Evolutionary conservation across 64 coral and sea anemone genomes (phyloP), one percentile per base, ranked within the genome.

Genomic region (Orbicella faveolata): DNA sequence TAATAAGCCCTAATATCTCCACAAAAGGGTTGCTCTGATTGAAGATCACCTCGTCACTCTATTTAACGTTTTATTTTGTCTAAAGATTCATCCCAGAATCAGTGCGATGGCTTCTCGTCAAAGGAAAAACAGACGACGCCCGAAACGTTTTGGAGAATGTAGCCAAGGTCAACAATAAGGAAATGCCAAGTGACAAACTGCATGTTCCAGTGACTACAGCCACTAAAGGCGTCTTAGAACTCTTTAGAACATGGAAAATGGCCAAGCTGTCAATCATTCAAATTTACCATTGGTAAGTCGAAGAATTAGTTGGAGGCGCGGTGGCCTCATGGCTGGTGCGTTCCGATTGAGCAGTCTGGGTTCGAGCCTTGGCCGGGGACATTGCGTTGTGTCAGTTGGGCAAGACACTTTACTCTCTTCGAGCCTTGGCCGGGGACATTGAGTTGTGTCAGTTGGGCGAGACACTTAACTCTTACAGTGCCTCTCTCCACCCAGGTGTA

Each of bases 71-170:
- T 1, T 68, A 34, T 41, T 65, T 75, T 73, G n/a, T 55, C 25
- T 34, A 63, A 26, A 94, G 96, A 57, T 95, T 90, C 79, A 78
- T 94, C 10, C 96, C 96, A 20, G 96, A 98, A 73, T 98, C 96
- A 21, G 93, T 98, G 33, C 83, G 96, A 64, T 98, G 96, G 96
- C 90, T 95, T 17, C 78, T 98, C 36, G 90, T 94, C 10, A 79
- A 55, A 0, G 96, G 93, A 19, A 83, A 83, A 12, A 95, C 87
- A 36, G 96, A 93, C 9, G 74, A 98, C 36, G 96, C 96, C 10
- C 65, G 90, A 17, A 61, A 74, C 9, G 87, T 93, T 69, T 84
- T 98, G 48, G n/a, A 72, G 21, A 92, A 95, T 20, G 93, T 87
- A 0, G 96, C 96, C 10, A 53, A 61, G 81, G 93, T 93, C 1